phyloP scores from a whole-genome alignment of 2,113 vertebrate genomes.

The Hipposideros armiger region DNA sequence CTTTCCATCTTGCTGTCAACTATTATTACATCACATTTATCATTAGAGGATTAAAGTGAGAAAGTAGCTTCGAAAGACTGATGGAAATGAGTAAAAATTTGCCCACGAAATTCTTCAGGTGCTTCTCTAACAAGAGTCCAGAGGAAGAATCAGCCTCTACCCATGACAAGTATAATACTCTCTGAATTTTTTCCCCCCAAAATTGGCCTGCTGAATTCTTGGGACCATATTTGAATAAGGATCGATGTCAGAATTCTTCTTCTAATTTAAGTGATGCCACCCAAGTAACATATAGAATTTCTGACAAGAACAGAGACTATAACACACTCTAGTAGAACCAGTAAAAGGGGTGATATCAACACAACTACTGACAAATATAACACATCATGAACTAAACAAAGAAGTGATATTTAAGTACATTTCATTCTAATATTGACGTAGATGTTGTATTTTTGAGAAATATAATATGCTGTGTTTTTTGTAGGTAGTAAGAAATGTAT shows the following conservation, averaged over 20 bases:
- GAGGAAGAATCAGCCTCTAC: not conserved
- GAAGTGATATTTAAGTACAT: not conserved
- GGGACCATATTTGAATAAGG: not conserved
- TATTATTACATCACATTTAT: constrained; percentile 62
- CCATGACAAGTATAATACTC: not conserved
- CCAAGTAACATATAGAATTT: not conserved
- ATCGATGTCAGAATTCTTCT: not conserved
- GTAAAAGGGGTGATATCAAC: not conserved
- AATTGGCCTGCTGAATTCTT: not conserved
- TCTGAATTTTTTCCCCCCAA: not conserved
- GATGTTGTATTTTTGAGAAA: not conserved
- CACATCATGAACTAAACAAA: not conserved
- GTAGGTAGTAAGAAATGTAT: not conserved
- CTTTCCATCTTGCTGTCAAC: constrained; percentile 61
- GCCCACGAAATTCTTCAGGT: not conserved
- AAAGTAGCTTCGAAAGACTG: not conserved
- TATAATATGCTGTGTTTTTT: not conserved
- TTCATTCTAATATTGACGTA: not conserved
- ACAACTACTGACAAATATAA: not conserved
- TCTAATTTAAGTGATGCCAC: not conserved
- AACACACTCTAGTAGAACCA: not conserved
- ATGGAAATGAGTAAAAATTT: constrained; percentile 12
- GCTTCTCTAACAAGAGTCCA: not conserved
- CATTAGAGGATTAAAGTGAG: constrained; percentile 57
- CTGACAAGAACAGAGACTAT: not conserved